phyloP scores from a whole-genome alignment of 2,113 vertebrate genomes.

The Nycticryphes semicollaris region DNA sequence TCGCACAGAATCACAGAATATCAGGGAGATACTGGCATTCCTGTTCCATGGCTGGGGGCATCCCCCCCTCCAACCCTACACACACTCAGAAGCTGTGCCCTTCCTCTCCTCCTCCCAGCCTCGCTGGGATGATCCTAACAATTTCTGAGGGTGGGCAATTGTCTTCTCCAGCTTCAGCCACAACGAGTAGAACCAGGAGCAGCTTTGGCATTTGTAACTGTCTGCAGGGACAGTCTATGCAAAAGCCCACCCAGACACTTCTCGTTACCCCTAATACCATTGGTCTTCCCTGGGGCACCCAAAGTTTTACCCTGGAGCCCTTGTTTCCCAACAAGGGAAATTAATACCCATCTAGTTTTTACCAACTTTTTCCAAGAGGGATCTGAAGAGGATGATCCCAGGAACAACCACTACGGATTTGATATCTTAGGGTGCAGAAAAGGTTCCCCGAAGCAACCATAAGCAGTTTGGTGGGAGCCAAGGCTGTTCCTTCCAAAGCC shows the following conservation, averaged over 20 bases:
- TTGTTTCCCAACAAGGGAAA: background rate
- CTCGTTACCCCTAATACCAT: background rate
- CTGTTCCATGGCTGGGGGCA: background rate
- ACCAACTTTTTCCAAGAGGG: background rate
- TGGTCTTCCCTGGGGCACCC: background rate
- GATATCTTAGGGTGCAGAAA: background rate
- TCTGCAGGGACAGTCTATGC: background rate
- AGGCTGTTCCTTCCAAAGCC: background rate
- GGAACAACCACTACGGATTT: background rate
- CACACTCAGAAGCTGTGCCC: background rate
- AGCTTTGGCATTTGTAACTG: background rate
- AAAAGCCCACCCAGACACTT: background rate
- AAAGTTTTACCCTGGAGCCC: background rate
- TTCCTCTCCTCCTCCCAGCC: background rate
- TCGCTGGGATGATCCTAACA: background rate
- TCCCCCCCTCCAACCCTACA: background rate
- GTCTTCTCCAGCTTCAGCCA: background rate
- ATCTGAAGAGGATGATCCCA: background rate
- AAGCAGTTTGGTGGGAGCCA: background rate
- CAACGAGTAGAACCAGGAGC: background rate
- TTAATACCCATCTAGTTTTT: background rate
- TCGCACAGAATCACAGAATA: too few relatives aligned
- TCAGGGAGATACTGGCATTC: background rate
- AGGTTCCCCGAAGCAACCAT: background rate
- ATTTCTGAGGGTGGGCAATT: background rate